These are phyloP conservation scores for Melanotaenia duboulayi DNA, from an alignment of 2,113 vertebrate species.

Conservation along the genomic window DNA sequence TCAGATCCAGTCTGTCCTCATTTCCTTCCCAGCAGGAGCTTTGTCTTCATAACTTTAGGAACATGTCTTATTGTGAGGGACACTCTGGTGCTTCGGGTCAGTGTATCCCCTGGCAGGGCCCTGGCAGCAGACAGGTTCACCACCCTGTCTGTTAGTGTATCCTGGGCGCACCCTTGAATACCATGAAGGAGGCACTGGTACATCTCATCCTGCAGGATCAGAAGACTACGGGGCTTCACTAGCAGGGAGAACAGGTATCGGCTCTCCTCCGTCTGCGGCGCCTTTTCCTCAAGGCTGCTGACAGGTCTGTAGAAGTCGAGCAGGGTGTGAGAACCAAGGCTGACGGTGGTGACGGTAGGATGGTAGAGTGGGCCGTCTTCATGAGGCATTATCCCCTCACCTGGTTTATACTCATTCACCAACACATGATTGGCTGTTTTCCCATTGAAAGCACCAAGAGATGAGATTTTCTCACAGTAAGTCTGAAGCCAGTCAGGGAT, in stretches of 20 bases:
- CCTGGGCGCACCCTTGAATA: constrained; percentile 71
- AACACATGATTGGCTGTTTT: constrained; percentile 89
- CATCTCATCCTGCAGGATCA: constrained; percentile 86
- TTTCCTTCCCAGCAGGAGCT: constrained; percentile 82
- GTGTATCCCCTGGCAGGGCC: constrained; percentile 62
- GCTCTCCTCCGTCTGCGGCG: constrained; percentile 79
- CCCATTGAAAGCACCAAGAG: constrained; percentile 84
- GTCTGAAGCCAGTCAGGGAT: constrained; percentile 88
- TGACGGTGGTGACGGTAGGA: constrained; percentile 91
- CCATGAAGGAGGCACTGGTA: constrained; percentile 88
- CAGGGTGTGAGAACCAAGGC: constrained; percentile 89
- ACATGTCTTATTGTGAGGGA: constrained; percentile 91
- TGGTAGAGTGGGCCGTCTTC: constrained; percentile 91
- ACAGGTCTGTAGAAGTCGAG: constrained; percentile 89
- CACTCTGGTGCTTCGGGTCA: constrained; percentile 84
- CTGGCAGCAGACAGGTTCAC: constrained; percentile 76
- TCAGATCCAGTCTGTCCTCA: constrained; percentile 37
- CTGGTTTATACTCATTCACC: constrained; percentile 90
- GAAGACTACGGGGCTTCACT: constrained; percentile 85
- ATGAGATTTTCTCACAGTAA: constrained; percentile 86
- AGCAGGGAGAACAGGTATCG: constrained; percentile 85
- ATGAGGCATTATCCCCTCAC: constrained; percentile 94
- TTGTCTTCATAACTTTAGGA: constrained; percentile 86
- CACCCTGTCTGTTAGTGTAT: constrained; percentile 79
- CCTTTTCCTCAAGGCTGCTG: constrained; percentile 43